Conservation (phyloP, 2,113 vertebrate genomes). For the Barbus barbus region DNA sequence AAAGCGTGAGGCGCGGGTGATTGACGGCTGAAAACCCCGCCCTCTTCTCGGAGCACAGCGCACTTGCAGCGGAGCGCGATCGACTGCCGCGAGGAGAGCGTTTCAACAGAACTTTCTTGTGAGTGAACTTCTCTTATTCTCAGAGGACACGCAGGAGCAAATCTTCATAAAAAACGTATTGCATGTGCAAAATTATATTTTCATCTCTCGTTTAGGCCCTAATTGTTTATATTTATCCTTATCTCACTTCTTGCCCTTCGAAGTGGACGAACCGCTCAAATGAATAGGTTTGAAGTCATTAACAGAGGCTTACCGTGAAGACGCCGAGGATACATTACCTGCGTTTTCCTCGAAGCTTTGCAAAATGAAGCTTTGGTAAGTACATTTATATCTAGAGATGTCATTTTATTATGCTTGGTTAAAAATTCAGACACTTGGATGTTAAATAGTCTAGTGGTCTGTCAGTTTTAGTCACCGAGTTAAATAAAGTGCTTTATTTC, state of each 20-base stretch:
- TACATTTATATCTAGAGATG: neutral
- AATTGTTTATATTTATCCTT: conserved; percentile 42
- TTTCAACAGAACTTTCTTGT: conserved; percentile 68
- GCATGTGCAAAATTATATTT: neutral
- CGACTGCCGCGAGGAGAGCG: conserved; percentile 67
- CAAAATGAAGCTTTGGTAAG: conserved; percentile 72
- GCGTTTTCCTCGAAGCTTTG: conserved; percentile 50
- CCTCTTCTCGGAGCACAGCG: conserved; percentile 37
- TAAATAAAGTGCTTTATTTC: neutral
- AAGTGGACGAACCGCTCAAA: conserved; percentile 69
- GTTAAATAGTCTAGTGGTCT: neutral
- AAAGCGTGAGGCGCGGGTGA: conserved; percentile 37
- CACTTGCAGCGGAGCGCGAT: conserved; percentile 40
- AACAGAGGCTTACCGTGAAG: conserved; percentile 60
- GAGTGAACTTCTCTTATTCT: conserved; percentile 61
- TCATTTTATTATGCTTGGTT: neutral
- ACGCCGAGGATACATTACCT: conserved; percentile 54
- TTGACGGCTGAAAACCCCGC: conserved; percentile 54
- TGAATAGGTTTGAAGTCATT: conserved; percentile 67
- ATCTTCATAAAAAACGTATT: neutral
- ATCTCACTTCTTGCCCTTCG: conserved; percentile 44
- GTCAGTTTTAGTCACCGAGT: conserved; percentile 9
- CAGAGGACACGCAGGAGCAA: conserved; percentile 4
- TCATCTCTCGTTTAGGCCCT: conserved; percentile 46
- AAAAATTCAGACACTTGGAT: neutral